A percentile compares a stretch with the other conserved stretches of the same genome.
Evolutionary conservation across 2,888 invertebrate species (phyloP).

Genomic region (Brenthis ino): DNA sequence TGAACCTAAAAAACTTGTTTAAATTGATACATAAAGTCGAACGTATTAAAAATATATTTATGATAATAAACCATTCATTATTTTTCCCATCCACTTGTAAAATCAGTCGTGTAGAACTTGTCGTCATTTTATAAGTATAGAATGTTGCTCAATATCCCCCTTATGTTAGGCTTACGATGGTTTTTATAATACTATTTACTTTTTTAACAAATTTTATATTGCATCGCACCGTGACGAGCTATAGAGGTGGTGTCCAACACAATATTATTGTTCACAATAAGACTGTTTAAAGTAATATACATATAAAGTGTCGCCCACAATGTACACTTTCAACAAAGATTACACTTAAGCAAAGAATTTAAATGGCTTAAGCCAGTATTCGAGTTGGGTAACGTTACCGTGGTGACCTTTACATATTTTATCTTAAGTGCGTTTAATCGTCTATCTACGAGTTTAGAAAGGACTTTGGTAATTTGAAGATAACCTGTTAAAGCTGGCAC

Average conservation of each 20-base stretch:
- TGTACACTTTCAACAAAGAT: constrained; percentile 46
- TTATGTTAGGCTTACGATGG: constrained; percentile 10
- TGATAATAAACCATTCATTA: too few relatives aligned
- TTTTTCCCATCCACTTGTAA: not conserved
- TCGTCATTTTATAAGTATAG: constrained; percentile 9
- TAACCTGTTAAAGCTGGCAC: constrained; percentile 59
- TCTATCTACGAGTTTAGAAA: constrained; percentile 60
- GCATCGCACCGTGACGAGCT: constrained; percentile 1
- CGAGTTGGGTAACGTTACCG: constrained; percentile 55
- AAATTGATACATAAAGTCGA: too few relatives aligned
- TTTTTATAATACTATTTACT: constrained; percentile 15
- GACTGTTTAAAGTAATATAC: constrained; percentile 26
- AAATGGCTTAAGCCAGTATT: constrained; percentile 62
- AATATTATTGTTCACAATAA: constrained; percentile 21
- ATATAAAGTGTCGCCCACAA: constrained; percentile 37
- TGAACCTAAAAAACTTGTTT: too few relatives aligned
- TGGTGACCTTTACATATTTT: constrained; percentile 79
- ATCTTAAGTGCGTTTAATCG: constrained; percentile 76
- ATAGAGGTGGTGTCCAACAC: constrained; percentile 10
- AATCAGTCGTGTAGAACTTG: not conserved
- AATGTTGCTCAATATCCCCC: constrained; percentile 3
- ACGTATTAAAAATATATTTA: too few relatives aligned
- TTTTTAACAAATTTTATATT: constrained; percentile 12
- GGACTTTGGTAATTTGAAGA: constrained; percentile 62
- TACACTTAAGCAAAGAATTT: constrained; percentile 61